Evolutionary conservation across 2,888 invertebrate species (phyloP), one percentile per base, ranked within the genome.

Genomic region (Rhimphoctona megacephalus): DNA sequence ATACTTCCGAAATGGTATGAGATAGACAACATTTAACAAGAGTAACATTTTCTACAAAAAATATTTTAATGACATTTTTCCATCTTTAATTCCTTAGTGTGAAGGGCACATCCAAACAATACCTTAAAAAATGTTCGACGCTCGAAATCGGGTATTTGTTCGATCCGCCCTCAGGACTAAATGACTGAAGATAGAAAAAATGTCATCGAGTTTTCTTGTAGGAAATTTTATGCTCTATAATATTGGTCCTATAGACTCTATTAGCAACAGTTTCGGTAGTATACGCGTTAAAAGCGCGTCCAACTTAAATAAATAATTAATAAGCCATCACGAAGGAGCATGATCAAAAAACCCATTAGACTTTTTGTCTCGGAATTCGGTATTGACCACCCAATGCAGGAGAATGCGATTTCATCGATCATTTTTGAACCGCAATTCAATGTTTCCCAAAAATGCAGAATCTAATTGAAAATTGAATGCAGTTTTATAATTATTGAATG

Each of bases 61-160:
- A 4, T 1, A 17, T 85, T 73, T 80, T 82, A 80, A 83, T 22
- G n/a, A 67, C 1, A 19, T 25, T 19, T 11, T 57, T 54, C 9
- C 25, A 33, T 25, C 17, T 1, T 1, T 6, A 11, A 43, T 43
- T 8, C 7, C 7, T 33, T 33, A 33, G 33, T 2, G 2, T 5
- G 2, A 7, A 39, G 39, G 9, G 14, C 14, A 14, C 2, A 43
- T 43, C 9, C 2, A 14, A 43, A 14, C 1, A 3, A 43, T 2
- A 43, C 2, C 43, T 11, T 39, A 9, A 39, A 39, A 39, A 2
- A 1, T 39, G 7, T 5, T 6, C 1, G 39, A 6, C 9, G 39
- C 39, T 9, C 8, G 6, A 17, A 49, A 19, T 43, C 11, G 0
- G 11, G 43, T 43, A 1, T 14, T 11, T 11, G 11, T 14, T 43